Evolutionary conservation across 92 coral and sea anemone species (phyloP), one percentile per base, ranked within the genome.

Genomic region (Siderastrea siderea): DNA sequence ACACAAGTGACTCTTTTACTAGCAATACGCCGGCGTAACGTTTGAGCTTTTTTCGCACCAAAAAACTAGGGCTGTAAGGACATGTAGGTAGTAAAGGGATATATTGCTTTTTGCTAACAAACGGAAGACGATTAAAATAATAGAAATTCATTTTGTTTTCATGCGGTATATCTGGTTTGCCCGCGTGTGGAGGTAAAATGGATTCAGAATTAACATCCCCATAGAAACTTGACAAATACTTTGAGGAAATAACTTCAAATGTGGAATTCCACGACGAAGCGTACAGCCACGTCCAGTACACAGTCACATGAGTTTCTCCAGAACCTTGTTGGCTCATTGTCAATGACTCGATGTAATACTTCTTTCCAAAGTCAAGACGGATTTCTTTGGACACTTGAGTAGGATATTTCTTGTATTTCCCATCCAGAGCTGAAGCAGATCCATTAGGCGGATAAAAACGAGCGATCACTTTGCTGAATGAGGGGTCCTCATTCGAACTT

Each of bases 321-420:
- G 53, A 38, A 15, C 61, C 74, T 52, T 84, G 88, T 15, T 75
- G 75, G 6, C 26, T 51, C 19, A 80, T 26, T 26, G 38, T 26
- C 38, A 26, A 12, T 12, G 85, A 43, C 70, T 84, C 88, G 17
- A 84, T 74, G 82, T 69, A 84, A 51, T 84, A 84, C 63, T 74
- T 74, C 65, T 74, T 60, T 14, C 75, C 67, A 44, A 74, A 63
- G 7, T 75, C 44, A 49, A 84, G 82, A 26, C 53, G 1, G 47
- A 75, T 51, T 75, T 75, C 81, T 10, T 50, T 64, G 3, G 88
- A 84, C 0, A 84, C 48, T 76, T 85, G 89, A 4, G 17, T 38
- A n/a, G 75, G 75, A 44, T 85, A 85, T 44, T 85, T 85, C 7
- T 64, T 75, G 67, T 62, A 50, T 57, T 84, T 81, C 48, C 62